Conservation (phyloP, 2,888 invertebrate genomes). For the Omphaloscelis lunosa region DNA sequence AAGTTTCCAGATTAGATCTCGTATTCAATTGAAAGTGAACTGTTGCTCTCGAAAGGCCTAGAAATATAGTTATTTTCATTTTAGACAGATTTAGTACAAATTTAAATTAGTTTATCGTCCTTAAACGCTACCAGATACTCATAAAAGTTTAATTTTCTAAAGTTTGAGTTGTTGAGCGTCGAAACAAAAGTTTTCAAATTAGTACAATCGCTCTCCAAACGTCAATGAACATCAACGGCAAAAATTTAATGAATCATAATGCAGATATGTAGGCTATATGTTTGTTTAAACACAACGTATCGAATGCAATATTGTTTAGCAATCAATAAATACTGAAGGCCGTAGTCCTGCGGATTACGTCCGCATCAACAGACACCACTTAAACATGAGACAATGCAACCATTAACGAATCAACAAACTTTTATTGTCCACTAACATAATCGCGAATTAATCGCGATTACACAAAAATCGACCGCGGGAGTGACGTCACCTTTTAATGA, state of each 20-base stretch:
- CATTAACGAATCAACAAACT: constrained; percentile 61
- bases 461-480: constrained; percentile 80
- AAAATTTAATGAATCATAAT: constrained; percentile 45
- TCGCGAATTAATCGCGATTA: constrained; percentile 69
- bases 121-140: constrained; percentile 7
- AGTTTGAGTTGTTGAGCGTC: constrained; percentile 25
- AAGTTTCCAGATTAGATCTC: background rate
- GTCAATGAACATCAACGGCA: constrained; percentile 16
- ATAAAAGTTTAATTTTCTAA: constrained; percentile 39
- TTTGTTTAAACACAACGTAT: constrained; percentile 66
- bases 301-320: constrained; percentile 72
- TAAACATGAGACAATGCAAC: constrained; percentile 85
- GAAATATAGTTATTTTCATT: background rate
- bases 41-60: background rate
- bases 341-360: constrained; percentile 70
- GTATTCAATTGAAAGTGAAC: background rate
- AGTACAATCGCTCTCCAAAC: constrained; percentile 23
- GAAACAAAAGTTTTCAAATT: constrained; percentile 39
- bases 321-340: constrained; percentile 81
- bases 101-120: background rate
- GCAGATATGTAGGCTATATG: constrained; percentile 47
- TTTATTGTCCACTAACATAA: constrained; percentile 64
- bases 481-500: constrained; percentile 89
- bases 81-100: background rate
- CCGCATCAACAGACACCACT: constrained; percentile 64